A percentile compares a stretch with the other conserved stretches of the same genome.
Conservation (phyloP, 1,140 invertebrate species). For the Zaprionus capensis region DNA sequence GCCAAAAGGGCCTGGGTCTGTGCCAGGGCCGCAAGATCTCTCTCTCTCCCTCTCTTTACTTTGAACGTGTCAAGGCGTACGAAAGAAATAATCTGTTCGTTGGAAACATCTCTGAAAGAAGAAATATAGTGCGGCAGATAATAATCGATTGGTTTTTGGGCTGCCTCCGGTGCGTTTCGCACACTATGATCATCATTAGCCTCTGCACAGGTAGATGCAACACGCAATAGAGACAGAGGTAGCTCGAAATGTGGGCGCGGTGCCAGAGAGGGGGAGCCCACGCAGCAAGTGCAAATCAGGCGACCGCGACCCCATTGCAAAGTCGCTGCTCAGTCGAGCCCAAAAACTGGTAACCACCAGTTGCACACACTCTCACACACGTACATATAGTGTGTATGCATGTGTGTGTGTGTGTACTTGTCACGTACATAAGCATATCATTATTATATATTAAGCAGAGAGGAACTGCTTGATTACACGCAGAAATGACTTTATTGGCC, state of each 20-base stretch:
- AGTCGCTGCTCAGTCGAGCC: slow-evolving; percentile 14
- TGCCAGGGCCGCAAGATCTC: slow-evolving; percentile 29
- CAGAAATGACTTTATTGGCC: slow-evolving; percentile 25
- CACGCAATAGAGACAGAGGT: slow-evolving; percentile 26
- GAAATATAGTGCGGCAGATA: slow-evolving; percentile 75
- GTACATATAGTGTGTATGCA: not conserved
- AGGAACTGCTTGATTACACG: slow-evolving; percentile 26
- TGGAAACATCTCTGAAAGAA: slow-evolving; percentile 45
- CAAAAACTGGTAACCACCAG: slow-evolving; percentile 27
- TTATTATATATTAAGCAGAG: slow-evolving; percentile 22
- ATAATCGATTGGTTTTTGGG: slow-evolving; percentile 80
- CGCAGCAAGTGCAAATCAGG: slow-evolving; percentile 63
- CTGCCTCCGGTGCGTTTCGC: slow-evolving; percentile 67
- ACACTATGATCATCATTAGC: slow-evolving; percentile 80
- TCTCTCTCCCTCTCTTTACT: not conserved
- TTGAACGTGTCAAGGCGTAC: slow-evolving; percentile 69
- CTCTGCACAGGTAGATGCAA: slow-evolving; percentile 19
- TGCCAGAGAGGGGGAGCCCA: slow-evolving; percentile 52
- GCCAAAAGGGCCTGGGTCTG: slow-evolving; percentile 49
- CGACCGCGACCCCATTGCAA: slow-evolving; percentile 26
- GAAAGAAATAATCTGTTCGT: slow-evolving; percentile 76
- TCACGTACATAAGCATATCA: slow-evolving; percentile 28
- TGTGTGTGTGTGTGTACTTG: slow-evolving; percentile 8
- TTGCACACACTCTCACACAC: slow-evolving; percentile 10
- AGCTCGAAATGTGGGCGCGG: slow-evolving; percentile 68